These are phyloP conservation scores for Passer montanus DNA, from an alignment of 2,113 vertebrate genomes.

Conservation along the genomic window DNA sequence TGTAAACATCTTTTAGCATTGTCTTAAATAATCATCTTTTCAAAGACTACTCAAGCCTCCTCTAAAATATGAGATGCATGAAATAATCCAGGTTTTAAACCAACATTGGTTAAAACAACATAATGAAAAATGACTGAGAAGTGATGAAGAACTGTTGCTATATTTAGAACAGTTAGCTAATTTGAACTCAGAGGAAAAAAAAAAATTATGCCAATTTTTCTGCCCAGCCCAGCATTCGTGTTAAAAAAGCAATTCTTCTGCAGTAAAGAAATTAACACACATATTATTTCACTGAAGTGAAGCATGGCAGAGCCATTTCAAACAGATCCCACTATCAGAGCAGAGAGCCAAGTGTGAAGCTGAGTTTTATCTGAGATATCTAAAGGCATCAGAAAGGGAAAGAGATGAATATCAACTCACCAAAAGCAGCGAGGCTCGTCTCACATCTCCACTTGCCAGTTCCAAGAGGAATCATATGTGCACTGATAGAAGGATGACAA, in stretches of 20 bases:
- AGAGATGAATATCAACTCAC: constrained; percentile 62
- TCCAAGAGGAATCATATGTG: constrained; percentile 45
- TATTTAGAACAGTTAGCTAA: neutral
- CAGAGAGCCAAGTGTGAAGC: neutral
- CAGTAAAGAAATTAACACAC: neutral
- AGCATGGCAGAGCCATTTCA: neutral
- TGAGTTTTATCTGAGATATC: neutral
- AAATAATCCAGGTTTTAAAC: neutral
- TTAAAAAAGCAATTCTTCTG: neutral
- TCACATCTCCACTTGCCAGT: constrained; percentile 1
- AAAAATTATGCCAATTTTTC: neutral
- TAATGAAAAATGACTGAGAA: neutral
- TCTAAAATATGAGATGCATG: neutral
- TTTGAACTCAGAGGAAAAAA: neutral
- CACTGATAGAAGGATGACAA: constrained; percentile 29
- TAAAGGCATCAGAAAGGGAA: constrained; percentile 4
- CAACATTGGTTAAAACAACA: neutral
- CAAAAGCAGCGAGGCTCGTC: constrained; percentile 32
- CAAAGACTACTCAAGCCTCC: neutral
- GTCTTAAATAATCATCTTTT: neutral
- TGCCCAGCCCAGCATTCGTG: neutral
- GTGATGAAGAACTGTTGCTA: neutral
- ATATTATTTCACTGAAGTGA: neutral
- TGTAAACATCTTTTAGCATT: neutral
- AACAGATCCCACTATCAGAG: neutral